These are phyloP conservation scores for Catocala sponsa DNA, from an alignment of 2,888 invertebrate species.

Conservation along the genomic window DNA sequence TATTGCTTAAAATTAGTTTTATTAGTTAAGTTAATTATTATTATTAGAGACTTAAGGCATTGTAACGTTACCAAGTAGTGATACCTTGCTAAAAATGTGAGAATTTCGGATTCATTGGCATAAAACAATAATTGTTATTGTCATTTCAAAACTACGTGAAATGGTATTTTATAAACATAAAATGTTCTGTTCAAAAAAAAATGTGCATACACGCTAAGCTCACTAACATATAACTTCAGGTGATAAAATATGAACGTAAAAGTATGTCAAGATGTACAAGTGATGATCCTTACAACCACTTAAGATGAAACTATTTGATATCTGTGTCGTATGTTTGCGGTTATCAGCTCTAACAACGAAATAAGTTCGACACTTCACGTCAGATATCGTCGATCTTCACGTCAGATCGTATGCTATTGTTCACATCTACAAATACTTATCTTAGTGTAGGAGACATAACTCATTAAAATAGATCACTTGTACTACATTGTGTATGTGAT, in stretches of 20 bases:
- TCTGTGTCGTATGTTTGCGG: too few species aligned
- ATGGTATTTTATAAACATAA: too few species aligned
- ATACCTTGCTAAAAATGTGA: conserved; percentile 4
- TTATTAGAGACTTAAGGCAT: conserved; percentile 11
- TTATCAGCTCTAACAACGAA: conserved; percentile 7
- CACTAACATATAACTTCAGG: too few species aligned
- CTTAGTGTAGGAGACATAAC: conserved; percentile 30
- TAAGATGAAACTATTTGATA: too few species aligned
- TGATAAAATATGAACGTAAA: too few species aligned
- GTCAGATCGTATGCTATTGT: conserved; percentile 21
- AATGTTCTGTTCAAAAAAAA: too few species aligned
- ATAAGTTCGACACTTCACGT: conserved; percentile 18
- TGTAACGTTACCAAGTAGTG: conserved; percentile 2
- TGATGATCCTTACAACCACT: too few species aligned
- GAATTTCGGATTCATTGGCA: conserved; percentile 38
- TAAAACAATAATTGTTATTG: conserved; percentile 7
- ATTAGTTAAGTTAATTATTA: conserved; percentile 22
- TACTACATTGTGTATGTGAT: conserved; percentile 8
- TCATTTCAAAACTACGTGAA: too few species aligned
- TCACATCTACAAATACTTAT: conserved; percentile 43
- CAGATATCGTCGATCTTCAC: too few species aligned
- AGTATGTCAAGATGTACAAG: too few species aligned
- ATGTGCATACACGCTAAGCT: too few species aligned
- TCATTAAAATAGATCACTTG: conserved; percentile 23
- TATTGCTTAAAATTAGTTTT: conserved; percentile 42